Base-by-base conservation (phyloP, 2,113 vertebrate genomes). In the Gasterosteus nipponicus region DNA sequence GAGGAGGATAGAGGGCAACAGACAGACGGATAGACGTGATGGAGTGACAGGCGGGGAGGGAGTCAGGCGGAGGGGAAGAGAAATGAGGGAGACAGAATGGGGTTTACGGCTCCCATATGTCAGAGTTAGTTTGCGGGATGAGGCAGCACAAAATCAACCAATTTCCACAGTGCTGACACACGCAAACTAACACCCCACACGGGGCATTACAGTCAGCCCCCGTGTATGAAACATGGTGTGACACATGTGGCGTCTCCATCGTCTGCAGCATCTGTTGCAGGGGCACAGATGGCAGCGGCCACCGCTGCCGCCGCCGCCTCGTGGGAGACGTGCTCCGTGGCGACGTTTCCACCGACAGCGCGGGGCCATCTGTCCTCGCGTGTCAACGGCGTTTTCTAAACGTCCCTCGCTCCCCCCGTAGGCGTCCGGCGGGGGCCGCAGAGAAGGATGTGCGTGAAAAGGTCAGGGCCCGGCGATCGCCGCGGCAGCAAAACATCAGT, bases 51-150 rank as follows among this genome's bases (percentile, higher is more conserved):
- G 77, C 77, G 72, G 73, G 41, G 58, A 69, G 75, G 77, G 26
- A 73, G 70, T 79, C 63, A 61, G 67, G 67, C 41, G 6, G 47
- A 22, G 35, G 57, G 80, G 56, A 62, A 63, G 70, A 81, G 73
- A 66, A 85, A 83, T 60, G 75, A 80, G 65, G 79, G 73, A 77
- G 87, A 91, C 84, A 87, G 86, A 91, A 88, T 83, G 68, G 68
- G 86, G 80, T 86, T 86, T 85, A 74, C 77, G 64, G 73, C 80
- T 81, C 69, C 80, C 44, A 69, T 77, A 69, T 86, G 86, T 89
- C 91, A 84, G 71, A 83, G 77, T 80, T 77, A 56, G 77, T 89
- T 84, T 84, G 69, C 39, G 57, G 62, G 66, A 69, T 63, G 67
- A 81, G 75, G 79, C 70, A 71, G 51, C 35, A 65, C 65, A 77